Evolutionary conservation across 1,140 invertebrate genomes (phyloP).

Genomic region (Drosophila lacteicornis): DNA sequence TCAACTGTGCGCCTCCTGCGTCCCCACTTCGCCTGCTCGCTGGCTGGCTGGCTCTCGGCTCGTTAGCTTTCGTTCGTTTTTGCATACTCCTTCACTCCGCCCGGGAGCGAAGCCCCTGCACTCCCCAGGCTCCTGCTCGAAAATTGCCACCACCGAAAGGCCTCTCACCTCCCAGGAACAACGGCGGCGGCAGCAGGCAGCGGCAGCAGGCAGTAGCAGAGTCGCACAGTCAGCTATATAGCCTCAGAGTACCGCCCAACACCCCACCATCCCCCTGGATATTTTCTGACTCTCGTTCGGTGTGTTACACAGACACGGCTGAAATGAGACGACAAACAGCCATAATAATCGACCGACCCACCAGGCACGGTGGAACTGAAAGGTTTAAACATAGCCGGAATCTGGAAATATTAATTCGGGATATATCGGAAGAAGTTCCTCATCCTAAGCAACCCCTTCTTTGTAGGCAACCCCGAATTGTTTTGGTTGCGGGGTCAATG

Average conservation of each 20-base stretch:
- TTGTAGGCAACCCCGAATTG: slow-evolving; percentile 13
- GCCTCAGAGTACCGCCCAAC: slow-evolving; percentile 23
- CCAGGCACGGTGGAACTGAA: slow-evolving; percentile 69
- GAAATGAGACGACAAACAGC: slow-evolving; percentile 78
- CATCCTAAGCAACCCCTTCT: slow-evolving; percentile 26
- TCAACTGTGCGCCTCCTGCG: slow-evolving; percentile 44
- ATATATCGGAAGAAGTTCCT: neutral
- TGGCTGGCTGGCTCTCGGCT: slow-evolving; percentile 33
- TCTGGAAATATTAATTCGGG: slow-evolving; percentile 11
- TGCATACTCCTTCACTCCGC: slow-evolving; percentile 43
- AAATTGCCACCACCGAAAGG: slow-evolving; percentile 75
- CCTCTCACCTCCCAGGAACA: slow-evolving; percentile 41
- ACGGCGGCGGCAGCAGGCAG: slow-evolving; percentile 5
- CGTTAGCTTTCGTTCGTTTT: slow-evolving; percentile 59
- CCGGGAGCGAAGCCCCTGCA: slow-evolving; percentile 23
- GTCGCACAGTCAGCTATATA: slow-evolving; percentile 39
- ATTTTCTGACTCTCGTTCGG: slow-evolving; percentile 33
- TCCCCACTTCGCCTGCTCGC: slow-evolving; percentile 52
- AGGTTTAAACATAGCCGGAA: slow-evolving; percentile 17
- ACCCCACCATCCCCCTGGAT: slow-evolving; percentile 29
- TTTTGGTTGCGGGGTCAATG: slow-evolving; percentile 25
- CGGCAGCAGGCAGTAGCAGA: slow-evolving; percentile 24
- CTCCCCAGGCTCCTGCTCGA: slow-evolving; percentile 44
- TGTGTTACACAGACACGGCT: slow-evolving; percentile 69
- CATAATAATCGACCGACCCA: slow-evolving; percentile 80